phyloP scores from a whole-genome alignment of 2,113 vertebrate species.

The Tringa solitaria region DNA sequence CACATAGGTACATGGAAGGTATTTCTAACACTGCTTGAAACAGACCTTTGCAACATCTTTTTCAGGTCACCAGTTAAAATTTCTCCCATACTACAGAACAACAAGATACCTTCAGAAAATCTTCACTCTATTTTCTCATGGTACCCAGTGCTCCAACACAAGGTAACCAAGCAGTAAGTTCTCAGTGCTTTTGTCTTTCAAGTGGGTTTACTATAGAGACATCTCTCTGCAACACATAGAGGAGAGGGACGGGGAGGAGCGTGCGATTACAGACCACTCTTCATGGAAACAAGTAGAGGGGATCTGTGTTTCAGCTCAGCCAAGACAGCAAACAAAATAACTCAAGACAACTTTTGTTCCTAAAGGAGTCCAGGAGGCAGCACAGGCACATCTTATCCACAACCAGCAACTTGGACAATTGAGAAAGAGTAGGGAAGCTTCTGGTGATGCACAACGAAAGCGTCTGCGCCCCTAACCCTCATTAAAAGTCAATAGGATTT shows the following conservation, averaged over 20 bases:
- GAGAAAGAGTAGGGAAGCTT: background rate
- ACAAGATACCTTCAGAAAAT: background rate
- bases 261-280: background rate
- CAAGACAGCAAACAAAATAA: background rate
- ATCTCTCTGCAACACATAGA: background rate
- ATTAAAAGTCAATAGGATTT: slow-evolving; percentile 46
- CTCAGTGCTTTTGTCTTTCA: background rate
- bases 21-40: background rate
- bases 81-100: background rate
- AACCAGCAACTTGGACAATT: background rate
- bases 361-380: background rate
- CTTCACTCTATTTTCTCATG: background rate
- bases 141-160: background rate
- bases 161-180: background rate
- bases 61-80: background rate
- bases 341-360: background rate
- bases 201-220: background rate
- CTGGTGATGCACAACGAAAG: background rate
- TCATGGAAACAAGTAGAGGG: background rate
- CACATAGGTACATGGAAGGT: background rate
- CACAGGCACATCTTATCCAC: background rate
- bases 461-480: background rate
- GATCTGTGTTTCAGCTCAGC: background rate
- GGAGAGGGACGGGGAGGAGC: background rate
- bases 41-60: background rate